Evolutionary conservation across 2,888 invertebrate species (phyloP), one percentile per base, ranked within the genome.

Genomic region (Gonocerus acuteangulatus): DNA sequence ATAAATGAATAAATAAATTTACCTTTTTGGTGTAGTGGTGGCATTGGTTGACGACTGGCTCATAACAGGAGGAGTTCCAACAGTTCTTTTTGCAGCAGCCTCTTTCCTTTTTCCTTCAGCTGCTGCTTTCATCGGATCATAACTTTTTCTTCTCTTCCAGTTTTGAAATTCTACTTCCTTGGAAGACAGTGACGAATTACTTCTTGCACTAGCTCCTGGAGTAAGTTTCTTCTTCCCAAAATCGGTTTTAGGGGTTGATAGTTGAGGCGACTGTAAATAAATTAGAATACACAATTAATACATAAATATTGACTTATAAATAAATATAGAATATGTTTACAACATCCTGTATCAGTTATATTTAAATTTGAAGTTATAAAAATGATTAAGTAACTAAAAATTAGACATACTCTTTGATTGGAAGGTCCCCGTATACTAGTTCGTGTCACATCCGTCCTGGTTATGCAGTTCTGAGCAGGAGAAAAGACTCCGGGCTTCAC

Each of bases 111-210:
- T 84, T 21, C 88, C 93, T 72, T 93, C 91, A 18, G 90, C 90
- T 0, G 94, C 95, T 0, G 95, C 91, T 73, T 87, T 89, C 82
- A 91, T 86, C 23, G 95, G 95, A 77, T 96, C 94, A 75, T 96
- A 96, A 69, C 89, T 92, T 70, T 95, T 95, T 65, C 96, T 79
- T 62, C 95, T 81, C 72, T 94, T 91, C 95, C 95, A 96, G 77
- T 95, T 95, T 74, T 92, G 92, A 78, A 92, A 84, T 71, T 91
- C 89, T 7, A 85, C 84, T 74, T 93, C 92, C 73, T 86, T 84
- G 47, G 84, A 79, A 0, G 86, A 85, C 2, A 87, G 74, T 0
- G 86, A 85, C 23, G 87, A 87, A 71, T 82, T 82, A 69, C 82
- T 81, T 58, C 86, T 76, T 60, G 80, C 80, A 64, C 80, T 23